phyloP scores from a whole-genome alignment of 2,888 invertebrate species.

The Lampropteryx suffumata region DNA sequence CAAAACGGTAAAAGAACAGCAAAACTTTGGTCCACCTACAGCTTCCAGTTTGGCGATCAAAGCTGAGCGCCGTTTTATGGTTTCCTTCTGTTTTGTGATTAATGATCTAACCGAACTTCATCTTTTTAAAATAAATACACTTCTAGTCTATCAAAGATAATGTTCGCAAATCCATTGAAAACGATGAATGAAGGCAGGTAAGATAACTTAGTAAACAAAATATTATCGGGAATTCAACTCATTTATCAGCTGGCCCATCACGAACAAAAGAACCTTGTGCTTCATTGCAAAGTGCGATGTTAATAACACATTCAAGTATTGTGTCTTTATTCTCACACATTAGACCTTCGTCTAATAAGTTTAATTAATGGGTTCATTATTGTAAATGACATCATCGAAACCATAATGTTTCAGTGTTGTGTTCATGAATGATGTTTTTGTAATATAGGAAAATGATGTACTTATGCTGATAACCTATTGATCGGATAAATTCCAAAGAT shows the following conservation, averaged over 20 bases:
- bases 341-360: background rate
- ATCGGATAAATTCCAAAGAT: background rate
- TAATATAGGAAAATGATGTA: background rate
- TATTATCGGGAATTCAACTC: too few relatives aligned
- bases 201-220: too few relatives aligned
- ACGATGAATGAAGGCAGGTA: too few relatives aligned
- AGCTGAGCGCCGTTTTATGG: conserved; percentile 44
- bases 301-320: too few relatives aligned
- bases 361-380: background rate
- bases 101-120: conserved; percentile 1
- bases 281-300: too few relatives aligned
- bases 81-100: conserved; percentile 19
- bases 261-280: too few relatives aligned
- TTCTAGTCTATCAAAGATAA: too few relatives aligned
- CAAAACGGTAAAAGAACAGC: conserved; percentile 58
- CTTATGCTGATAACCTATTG: conserved; percentile 10
- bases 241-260: too few relatives aligned
- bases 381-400: conserved; percentile 8
- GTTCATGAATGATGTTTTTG: conserved; percentile 5
- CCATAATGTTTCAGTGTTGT: conserved; percentile 9
- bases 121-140: too few relatives aligned
- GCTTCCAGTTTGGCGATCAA: conserved; percentile 53
- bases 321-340: background rate
- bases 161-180: too few relatives aligned
- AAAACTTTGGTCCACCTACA: conserved; percentile 56